A percentile compares a stretch with the other conserved stretches of the same genome.
These are phyloP conservation scores for Ornithorhynchus anatinus DNA, from an alignment of 2,113 vertebrate species.

Conservation along the genomic window DNA sequence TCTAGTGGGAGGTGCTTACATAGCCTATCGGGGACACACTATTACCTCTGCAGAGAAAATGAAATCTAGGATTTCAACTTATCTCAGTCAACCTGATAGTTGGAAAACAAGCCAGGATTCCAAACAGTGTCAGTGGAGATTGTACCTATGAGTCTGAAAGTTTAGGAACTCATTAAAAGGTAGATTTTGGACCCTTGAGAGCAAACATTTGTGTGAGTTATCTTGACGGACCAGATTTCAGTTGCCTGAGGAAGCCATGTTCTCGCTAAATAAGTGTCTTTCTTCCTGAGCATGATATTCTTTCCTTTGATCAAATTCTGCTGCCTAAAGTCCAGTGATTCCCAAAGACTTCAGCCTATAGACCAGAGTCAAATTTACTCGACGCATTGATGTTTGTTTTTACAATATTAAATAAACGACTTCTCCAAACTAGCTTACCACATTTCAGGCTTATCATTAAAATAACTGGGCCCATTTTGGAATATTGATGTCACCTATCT, in stretches of 20 bases:
- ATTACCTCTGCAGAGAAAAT: too few relatives aligned
- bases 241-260: slow-evolving; percentile 25
- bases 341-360: background rate
- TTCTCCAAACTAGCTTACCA: too few relatives aligned
- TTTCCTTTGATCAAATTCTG: slow-evolving; percentile 13
- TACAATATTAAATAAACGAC: too few relatives aligned
- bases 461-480: too few relatives aligned
- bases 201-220: slow-evolving; percentile 40
- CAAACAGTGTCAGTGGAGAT: slow-evolving; percentile 32
- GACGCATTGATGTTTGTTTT: too few relatives aligned
- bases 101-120: too few relatives aligned
- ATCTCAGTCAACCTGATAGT: too few relatives aligned
- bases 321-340: slow-evolving; percentile 4
- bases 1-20: too few relatives aligned
- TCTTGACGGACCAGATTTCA: slow-evolving; percentile 36
- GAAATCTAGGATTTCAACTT: too few relatives aligned
- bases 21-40: too few relatives aligned
- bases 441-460: too few relatives aligned
- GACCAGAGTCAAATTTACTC: too few relatives aligned
- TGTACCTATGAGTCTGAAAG: slow-evolving; percentile 24
- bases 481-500: slow-evolving; percentile 13
- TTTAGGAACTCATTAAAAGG: slow-evolving; percentile 27
- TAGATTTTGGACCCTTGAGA: slow-evolving; percentile 34
- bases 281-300: slow-evolving; percentile 28
- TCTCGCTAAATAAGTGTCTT: slow-evolving; percentile 37